Base-by-base conservation (phyloP, 2,888 invertebrate species). In the Polymixis flavicincta region DNA sequence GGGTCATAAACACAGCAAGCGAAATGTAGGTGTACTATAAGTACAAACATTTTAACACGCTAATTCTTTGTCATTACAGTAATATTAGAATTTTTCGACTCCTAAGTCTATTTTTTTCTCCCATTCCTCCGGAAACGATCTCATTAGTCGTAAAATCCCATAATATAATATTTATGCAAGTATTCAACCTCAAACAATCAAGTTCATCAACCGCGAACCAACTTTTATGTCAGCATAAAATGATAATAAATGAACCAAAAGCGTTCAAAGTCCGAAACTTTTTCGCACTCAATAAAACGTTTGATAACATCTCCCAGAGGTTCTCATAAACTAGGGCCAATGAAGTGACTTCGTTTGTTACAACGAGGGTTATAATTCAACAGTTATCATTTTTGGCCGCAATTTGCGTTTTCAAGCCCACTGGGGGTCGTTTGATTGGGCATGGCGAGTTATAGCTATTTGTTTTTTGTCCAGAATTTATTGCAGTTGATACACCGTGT, bases 301-400 rank as follows among this genome's bases (percentile, higher is more conserved):
- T 88, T 87, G 92, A 94, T 93, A 93, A 92, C 89, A 92, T 90
- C 88, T 92, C 93, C 92, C 92, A 88, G 87, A 89, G 90, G 92
- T 85, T 86, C 68, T 81, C 89, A 88, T 89, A 92, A 90, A 92
- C 88, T 89, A 89, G 87, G 80, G 83, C 84, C 90, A 89, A 89
- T 88, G 90, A 92, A 92, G 90, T 89, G 89, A 91, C 89, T 90
- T 88, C 89, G 89, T 90, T 92, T 91, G 87, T 86, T 90, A 90
- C 90, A 90, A 91, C 89, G 89, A 85, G 85, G 80, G 87, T 85
- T 85, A 91, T 92, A 92, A 92, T 92, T 91, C 90, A 91, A 87
- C 88, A 89, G 91, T 94, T 95, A 95, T 95, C 94, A 93, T 93
- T 94, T 95, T 94, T 93, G 94, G 93, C 91, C 84, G 86, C 89